Base-by-base conservation (phyloP, 2,888 invertebrate species). In the Drosophila lutescens region DNA sequence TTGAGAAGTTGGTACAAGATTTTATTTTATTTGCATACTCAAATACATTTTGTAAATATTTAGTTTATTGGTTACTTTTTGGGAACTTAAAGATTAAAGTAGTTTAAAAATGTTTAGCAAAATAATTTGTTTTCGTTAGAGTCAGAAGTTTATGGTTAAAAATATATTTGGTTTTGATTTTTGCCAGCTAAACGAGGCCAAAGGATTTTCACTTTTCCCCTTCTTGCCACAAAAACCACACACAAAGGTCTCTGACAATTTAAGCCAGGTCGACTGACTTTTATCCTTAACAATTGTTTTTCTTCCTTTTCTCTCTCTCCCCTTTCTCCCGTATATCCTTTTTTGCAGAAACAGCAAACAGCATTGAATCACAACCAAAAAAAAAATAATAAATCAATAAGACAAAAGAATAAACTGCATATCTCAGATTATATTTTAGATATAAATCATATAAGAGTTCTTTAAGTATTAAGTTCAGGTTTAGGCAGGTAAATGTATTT, bases 401-500 rank as follows among this genome's bases (percentile, higher is more conserved):
- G 63, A 32, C 6, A 20, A 49, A 30, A 23, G 13, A 23, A 60
- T 53, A 72, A 84, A 86, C 85, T 86, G 87, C 83, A 84, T 83
- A 83, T 86, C 80, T 78, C 70, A 71, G 61, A 74, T 40, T 53
- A 26, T 65, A 55, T 50, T 74, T 79, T 67, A 62, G 54, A 71
- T 30, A 56, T 68, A 55, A 44, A 72, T 56, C 20, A 44, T 58
- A 69, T 76, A 77, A 86, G 86, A 79, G 83, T 67, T 83, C 57
- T 71, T 74, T 84, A 83, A 71, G 83, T 83, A 81, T 84, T 86
- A 70, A 75, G 78, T 78, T 74, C 74, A 79, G 68, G 74, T 68
- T 63, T 66, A 77, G 83, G 75, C 89, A 88, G 89, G 89, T 88
- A 88, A 88, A 74, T 56, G 76, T 68, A 62, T 67, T 59, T 75